Percentiles rank a stretch among this genome's conserved stretches.
Conservation (phyloP, 2,797 vertebrate genomes). For the Loriculus beryllinus region DNA sequence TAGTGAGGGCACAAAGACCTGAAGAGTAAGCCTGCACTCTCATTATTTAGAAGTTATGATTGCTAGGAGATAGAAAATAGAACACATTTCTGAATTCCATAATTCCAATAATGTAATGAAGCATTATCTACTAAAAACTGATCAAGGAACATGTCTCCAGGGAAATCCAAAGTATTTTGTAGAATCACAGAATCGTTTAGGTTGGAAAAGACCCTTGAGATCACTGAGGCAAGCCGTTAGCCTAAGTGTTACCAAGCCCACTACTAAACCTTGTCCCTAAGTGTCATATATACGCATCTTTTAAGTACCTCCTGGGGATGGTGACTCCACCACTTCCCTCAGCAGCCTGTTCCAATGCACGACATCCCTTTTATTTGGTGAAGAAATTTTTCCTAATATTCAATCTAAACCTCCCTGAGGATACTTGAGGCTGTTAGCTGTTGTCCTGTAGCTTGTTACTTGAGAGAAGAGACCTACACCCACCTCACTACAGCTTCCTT, state of each 20-base stretch:
- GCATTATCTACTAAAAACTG: neutral
- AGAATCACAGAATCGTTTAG: neutral
- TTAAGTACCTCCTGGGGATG: neutral
- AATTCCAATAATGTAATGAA: neutral
- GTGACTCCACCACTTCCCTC: neutral
- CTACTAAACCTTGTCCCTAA: neutral
- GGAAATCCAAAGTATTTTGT: neutral
- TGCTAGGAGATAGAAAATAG: neutral
- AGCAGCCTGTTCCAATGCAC: neutral
- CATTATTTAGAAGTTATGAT: neutral
- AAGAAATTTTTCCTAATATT: neutral
- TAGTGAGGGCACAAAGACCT: neutral
- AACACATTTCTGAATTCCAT: neutral
- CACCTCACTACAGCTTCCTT: neutral
- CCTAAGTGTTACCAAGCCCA: neutral
- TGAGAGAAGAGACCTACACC: neutral
- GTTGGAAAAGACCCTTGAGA: neutral
- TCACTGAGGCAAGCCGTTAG: neutral
- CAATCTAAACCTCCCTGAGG: neutral
- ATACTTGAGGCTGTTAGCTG: neutral
- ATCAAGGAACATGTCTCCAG: neutral
- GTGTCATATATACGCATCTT: neutral
- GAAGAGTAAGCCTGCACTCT: neutral
- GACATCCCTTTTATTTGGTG: rapidly evolving
- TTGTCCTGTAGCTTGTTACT: neutral